These are phyloP conservation scores for Bos indicus DNA, from an alignment of 2,113 vertebrate species.

Conservation along the genomic window DNA sequence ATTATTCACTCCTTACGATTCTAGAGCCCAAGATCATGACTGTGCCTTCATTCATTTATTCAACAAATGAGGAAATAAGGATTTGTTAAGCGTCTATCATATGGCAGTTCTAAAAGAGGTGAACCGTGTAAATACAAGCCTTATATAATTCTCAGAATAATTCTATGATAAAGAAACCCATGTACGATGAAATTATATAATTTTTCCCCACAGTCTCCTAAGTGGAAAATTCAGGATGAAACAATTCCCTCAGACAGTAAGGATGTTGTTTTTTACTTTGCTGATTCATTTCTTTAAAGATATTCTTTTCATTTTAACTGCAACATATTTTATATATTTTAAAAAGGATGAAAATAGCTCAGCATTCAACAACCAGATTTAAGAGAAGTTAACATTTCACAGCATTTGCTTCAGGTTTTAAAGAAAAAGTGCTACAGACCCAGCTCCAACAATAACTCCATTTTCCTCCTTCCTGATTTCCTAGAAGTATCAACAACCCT, in stretches of 20 bases:
- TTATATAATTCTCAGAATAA: background rate
- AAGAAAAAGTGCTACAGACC: background rate
- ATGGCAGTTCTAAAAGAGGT: background rate
- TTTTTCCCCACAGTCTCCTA: background rate
- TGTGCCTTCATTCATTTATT: background rate
- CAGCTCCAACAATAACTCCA: background rate
- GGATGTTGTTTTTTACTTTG: background rate
- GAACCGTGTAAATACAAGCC: background rate
- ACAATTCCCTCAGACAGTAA: background rate
- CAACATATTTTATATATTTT: background rate
- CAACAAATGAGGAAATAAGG: background rate
- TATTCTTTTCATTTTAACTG: background rate
- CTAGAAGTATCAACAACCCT: background rate
- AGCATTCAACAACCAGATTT: background rate
- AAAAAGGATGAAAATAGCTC: background rate
- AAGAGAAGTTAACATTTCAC: background rate
- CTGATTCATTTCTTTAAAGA: background rate
- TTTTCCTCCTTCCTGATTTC: background rate
- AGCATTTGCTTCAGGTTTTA: background rate
- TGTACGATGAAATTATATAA: background rate
- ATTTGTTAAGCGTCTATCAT: background rate
- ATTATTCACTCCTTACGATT: background rate
- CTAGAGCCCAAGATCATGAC: background rate
- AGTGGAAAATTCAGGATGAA: background rate
- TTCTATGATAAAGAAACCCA: background rate